Percentiles rank a stretch among this genome's conserved stretches.
Evolutionary conservation across 2,888 invertebrate genomes (phyloP).

Genomic region (Xestia rhomboidea): DNA sequence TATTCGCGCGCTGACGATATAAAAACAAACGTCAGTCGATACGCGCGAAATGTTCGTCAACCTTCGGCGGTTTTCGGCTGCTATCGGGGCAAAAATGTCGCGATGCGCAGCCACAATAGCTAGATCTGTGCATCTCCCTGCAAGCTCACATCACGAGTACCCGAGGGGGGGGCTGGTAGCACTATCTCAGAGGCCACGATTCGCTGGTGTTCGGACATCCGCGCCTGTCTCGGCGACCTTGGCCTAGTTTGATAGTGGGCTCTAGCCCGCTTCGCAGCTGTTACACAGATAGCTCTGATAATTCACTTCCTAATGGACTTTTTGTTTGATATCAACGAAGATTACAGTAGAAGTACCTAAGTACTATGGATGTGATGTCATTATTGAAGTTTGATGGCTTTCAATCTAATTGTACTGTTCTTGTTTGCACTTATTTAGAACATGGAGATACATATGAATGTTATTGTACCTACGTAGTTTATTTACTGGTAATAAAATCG

Average conservation of each 20-base stretch:
- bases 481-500: conserved; percentile 23
- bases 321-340: conserved; percentile 56
- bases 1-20: conserved; percentile 44
- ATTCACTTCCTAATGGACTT: conserved; percentile 81
- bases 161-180: conserved; percentile 67
- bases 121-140: conserved; percentile 71
- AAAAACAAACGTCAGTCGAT: conserved; percentile 67
- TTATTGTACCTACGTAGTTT: background rate
- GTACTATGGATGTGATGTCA: conserved; percentile 44
- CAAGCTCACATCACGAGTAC: conserved; percentile 48
- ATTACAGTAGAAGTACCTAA: conserved; percentile 45
- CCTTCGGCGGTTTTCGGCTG: conserved; percentile 79
- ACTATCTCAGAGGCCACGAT: conserved; percentile 75
- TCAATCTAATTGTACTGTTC: conserved; percentile 4
- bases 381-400: conserved; percentile 18
- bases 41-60: conserved; percentile 67
- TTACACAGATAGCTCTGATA: conserved; percentile 76
- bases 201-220: conserved; percentile 73
- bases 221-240: conserved; percentile 78
- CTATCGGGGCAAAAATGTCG: conserved; percentile 71
- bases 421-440: background rate
- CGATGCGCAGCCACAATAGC: conserved; percentile 65
- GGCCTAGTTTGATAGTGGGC: conserved; percentile 84
- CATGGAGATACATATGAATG: background rate
- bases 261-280: conserved; percentile 75